A percentile compares a stretch with the other conserved stretches of the same genome.
Evolutionary conservation across 2,888 invertebrate genomes (phyloP).

Genomic region (Matsumyia berberina): DNA sequence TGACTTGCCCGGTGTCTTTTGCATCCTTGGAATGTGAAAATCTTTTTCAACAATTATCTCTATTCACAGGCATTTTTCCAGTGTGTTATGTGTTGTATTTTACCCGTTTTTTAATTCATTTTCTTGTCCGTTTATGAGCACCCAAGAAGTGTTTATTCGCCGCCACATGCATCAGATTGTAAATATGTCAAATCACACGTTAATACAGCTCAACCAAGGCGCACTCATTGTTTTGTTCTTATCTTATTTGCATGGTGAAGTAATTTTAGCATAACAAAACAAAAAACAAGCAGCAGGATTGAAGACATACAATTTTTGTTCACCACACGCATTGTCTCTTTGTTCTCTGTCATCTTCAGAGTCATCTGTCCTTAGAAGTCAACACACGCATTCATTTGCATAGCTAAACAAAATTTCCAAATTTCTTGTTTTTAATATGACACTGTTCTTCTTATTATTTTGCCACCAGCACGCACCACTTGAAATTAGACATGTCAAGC

Average conservation of each 20-base stretch:
- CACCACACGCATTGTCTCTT: background rate
- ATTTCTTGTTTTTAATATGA: background rate
- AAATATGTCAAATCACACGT: conserved; percentile 5
- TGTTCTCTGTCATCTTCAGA: conserved; percentile 2
- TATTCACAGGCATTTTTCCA: too few species aligned
- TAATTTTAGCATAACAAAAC: background rate
- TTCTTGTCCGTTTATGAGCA: conserved; percentile 22
- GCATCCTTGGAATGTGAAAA: too few species aligned
- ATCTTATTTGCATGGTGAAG: conserved; percentile 9
- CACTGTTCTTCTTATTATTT: conserved; percentile 1
- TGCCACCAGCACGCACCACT: background rate
- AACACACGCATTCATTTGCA: background rate
- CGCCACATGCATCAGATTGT: conserved; percentile 17
- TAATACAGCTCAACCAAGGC: background rate
- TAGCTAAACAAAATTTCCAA: background rate
- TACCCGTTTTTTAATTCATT: conserved; percentile 1
- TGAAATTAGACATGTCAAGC: conserved; percentile 18
- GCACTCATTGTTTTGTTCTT: background rate
- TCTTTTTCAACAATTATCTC: too few species aligned
- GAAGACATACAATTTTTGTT: too few species aligned
- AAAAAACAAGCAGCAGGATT: conserved; percentile 2
- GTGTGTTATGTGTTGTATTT: conserved; percentile 22
- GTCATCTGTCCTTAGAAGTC: background rate
- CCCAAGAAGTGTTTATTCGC: background rate
- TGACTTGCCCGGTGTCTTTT: too few species aligned